Percentiles rank a stretch among this genome's conserved stretches.
phyloP scores from a whole-genome alignment of 1,140 invertebrate genomes.

The Micrasema minimum region DNA sequence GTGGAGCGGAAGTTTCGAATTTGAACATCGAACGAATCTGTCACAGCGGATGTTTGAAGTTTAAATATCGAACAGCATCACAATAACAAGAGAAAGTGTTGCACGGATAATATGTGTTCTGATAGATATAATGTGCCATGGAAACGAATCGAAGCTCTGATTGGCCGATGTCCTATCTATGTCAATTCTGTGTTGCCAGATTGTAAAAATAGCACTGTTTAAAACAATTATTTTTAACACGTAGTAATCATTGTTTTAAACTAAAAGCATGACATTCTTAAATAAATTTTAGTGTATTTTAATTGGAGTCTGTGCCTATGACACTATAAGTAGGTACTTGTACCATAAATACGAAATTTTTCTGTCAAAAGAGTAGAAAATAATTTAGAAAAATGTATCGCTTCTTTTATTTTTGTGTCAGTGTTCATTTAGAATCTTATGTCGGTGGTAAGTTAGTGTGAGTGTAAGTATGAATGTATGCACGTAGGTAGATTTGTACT shows the following conservation, averaged over 20 bases:
- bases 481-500: neutral
- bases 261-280: neutral
- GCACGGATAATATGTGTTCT: neutral
- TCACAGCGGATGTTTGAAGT: slow-evolving; percentile 36
- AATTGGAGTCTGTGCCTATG: too few species aligned
- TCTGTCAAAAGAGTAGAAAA: neutral
- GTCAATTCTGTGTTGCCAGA: too few species aligned
- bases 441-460: too few species aligned
- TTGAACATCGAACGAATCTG: slow-evolving; percentile 38
- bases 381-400: neutral
- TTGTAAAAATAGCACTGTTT: too few species aligned
- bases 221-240: too few species aligned
- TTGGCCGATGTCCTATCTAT: neutral
- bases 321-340: too few species aligned
- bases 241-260: neutral
- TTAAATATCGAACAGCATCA: slow-evolving; percentile 34
- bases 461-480: too few species aligned
- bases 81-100: slow-evolving; percentile 15
- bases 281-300: too few species aligned
- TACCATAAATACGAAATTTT: too few species aligned
- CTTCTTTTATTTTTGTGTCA: neutral
- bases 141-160: neutral
- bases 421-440: too few species aligned
- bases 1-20: slow-evolving; percentile 30
- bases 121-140: slow-evolving; percentile 17